These are phyloP conservation scores for Enteromius viviparus DNA, from an alignment of 2,797 vertebrate species.

Conservation along the genomic window DNA sequence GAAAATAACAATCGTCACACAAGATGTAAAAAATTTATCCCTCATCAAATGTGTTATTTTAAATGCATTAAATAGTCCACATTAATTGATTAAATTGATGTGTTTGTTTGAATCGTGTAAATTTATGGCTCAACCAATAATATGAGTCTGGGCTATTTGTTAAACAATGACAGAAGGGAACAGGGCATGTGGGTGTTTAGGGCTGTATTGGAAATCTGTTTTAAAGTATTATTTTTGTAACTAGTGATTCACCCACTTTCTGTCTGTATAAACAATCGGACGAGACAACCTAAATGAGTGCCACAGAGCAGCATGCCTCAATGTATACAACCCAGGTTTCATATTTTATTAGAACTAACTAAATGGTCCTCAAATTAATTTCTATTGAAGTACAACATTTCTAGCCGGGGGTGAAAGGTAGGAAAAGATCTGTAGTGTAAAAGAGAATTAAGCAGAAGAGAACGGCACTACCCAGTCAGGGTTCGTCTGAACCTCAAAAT, in stretches of 20 bases:
- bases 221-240: neutral
- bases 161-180: neutral
- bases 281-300: too few species aligned
- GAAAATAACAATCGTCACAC: neutral
- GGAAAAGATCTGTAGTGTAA: slow-evolving; percentile 20
- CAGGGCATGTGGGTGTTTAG: neutral
- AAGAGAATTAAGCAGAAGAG: slow-evolving; percentile 34
- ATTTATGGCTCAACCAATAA: neutral
- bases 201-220: neutral
- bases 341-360: neutral
- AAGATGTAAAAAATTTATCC: neutral
- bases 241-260: neutral
- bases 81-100: neutral
- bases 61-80: neutral
- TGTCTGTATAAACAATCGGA: neutral
- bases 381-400: slow-evolving; percentile 40
- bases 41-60: neutral
- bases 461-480: slow-evolving; percentile 16
- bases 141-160: neutral
- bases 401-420: slow-evolving; percentile 26
- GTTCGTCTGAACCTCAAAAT: slow-evolving; percentile 47
- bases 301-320: neutral
- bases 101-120: neutral
- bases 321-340: neutral
- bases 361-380: slow-evolving; percentile 41